Base-by-base conservation (phyloP, 2,888 invertebrate genomes). In the Ectropis crepuscularia region DNA sequence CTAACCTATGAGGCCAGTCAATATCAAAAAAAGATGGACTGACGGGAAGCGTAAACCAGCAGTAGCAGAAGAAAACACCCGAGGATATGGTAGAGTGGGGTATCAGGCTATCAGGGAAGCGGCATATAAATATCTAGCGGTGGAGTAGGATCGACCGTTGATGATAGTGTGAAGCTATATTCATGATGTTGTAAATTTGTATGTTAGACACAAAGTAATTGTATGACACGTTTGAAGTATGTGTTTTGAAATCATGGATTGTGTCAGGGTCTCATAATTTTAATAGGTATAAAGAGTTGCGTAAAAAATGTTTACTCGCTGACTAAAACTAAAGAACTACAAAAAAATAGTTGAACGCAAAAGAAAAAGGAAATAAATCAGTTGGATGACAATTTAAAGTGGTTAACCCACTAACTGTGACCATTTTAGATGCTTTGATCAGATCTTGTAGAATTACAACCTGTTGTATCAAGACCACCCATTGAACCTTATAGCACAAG, bases 341-440 rank as follows among this genome's bases (percentile, higher is more conserved):
- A 81, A 89, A 88, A 89, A 91, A 89, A 90, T 88, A 86, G 88
- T 88, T 89, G 84, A 83, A 86, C 87, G 87, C 90, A 88, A 89
- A 88, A 88, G 89, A 89, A 65, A 90, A 88, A 28, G 86, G 87
- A 92, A 92, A 93, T 93, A 93, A 93, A 93, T 93, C 93, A 93
- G 88, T 83, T 86, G 87, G 92, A 93, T 93, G 93, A 93, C 93
- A 93, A 93, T 93, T 93, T 93, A 90, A 93, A 93, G 92, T 93
- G 93, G 93, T 91, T 91, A 92, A 92, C 93, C 93, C 91, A 93
- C 90, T 92, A 92, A 89, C 92, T 92, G 93, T 92, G 91, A 92
- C 93, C 93, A 93, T 93, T 93, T 93, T 93, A 93, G 92, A 92
- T 91, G 87, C 89, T 89, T 89, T 90, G 92, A 92, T 92, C 90